phyloP scores from a whole-genome alignment of 2,797 vertebrate genomes.

The Brotula barbata region DNA sequence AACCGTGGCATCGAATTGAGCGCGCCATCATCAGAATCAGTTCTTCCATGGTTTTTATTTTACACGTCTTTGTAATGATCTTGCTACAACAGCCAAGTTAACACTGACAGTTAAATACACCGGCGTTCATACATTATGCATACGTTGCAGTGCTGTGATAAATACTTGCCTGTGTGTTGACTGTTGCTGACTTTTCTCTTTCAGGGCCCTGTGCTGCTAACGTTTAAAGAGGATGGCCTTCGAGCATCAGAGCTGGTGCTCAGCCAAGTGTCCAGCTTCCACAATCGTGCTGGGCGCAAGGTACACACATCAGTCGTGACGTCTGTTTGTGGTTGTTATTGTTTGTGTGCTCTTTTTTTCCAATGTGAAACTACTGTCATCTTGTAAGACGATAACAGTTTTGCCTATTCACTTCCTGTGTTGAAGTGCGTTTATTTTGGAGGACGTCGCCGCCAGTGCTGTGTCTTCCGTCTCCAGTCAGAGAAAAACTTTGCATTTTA shows the following conservation, averaged over 20 bases:
- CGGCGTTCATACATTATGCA: background rate
- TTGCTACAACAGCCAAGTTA: no score
- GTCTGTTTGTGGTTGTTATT: background rate
- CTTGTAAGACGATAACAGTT: background rate
- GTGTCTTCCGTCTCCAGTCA: slow-evolving; percentile 13
- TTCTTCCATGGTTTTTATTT: no score
- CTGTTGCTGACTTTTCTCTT: slow-evolving; percentile 10
- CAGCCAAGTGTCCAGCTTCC: slow-evolving; percentile 79
- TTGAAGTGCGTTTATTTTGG: no score
- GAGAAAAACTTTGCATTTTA: slow-evolving; percentile 1
- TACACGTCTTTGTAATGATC: no score
- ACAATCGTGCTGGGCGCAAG: slow-evolving; percentile 83
- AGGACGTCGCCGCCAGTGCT: background rate
- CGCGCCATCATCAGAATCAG: no score
- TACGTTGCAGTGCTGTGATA: background rate
- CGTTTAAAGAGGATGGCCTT: slow-evolving; percentile 83
- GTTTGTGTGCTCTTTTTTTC: background rate
- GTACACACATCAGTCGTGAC: slow-evolving; percentile 66
- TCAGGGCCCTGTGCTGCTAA: slow-evolving; percentile 82
- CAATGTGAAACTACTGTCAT: background rate
- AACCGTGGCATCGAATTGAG: no score
- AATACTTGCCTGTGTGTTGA: slow-evolving; percentile 2
- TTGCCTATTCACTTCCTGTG: background rate
- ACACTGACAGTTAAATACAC: no score
- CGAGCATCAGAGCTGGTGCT: slow-evolving; percentile 83